Evolutionary conservation across 2,888 invertebrate species (phyloP).

Genomic region (Lasioglossum pauxillum): DNA sequence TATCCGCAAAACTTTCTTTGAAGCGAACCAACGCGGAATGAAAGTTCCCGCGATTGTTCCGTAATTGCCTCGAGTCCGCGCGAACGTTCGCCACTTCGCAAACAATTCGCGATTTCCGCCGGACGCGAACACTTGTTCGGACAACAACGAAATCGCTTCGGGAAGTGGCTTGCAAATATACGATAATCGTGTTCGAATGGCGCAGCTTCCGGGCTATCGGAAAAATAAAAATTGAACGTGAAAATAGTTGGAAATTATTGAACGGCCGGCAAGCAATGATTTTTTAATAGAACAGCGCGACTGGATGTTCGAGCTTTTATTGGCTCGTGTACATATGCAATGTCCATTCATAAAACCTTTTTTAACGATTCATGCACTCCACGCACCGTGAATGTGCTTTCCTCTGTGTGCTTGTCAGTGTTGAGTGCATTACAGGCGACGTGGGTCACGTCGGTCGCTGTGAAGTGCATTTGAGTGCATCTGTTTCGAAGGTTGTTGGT

Average conservation of each 20-base stretch:
- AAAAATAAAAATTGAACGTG: neutral
- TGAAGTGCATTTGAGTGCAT: neutral
- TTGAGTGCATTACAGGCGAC: neutral
- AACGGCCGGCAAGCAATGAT: neutral
- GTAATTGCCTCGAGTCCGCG: conserved; percentile 45
- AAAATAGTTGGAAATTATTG: neutral
- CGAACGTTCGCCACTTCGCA: neutral
- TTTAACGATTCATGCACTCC: neutral
- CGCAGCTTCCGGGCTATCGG: neutral
- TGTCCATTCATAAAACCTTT: neutral
- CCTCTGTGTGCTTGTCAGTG: neutral
- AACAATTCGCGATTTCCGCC: conserved; percentile 5
- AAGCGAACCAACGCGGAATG: conserved; percentile 15
- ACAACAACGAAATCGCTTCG: neutral
- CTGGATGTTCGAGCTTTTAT: neutral
- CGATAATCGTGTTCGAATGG: neutral
- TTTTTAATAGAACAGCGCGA: neutral
- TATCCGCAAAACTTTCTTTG: conserved; percentile 50
- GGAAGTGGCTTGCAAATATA: neutral
- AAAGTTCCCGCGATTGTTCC: conserved; percentile 54
- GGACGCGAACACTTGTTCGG: neutral
- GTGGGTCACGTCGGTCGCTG: neutral
- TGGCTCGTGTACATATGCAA: neutral
- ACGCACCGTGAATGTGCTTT: neutral
- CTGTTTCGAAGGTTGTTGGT: neutral